These are phyloP conservation scores for Steatocranus sp. DNA, from an alignment of 2,797 vertebrate genomes.

Conservation along the genomic window DNA sequence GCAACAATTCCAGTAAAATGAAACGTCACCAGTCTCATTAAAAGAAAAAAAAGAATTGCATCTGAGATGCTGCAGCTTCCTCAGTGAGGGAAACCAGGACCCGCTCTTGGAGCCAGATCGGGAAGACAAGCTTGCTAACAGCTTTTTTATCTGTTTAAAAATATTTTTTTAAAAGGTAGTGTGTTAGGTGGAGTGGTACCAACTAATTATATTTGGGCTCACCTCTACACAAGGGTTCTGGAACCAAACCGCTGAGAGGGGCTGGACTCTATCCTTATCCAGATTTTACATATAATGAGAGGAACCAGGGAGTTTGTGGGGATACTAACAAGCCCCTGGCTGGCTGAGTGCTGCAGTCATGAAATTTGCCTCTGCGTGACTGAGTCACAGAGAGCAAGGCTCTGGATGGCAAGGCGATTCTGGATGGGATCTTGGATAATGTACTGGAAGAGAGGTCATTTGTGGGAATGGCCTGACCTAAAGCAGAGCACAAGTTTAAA, in stretches of 20 bases:
- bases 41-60: not conserved
- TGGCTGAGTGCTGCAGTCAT: not conserved
- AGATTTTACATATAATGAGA: not conserved
- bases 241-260: not conserved
- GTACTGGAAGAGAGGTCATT: not conserved
- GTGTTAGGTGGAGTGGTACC: not conserved
- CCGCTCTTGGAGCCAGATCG: not conserved
- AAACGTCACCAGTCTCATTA: not conserved
- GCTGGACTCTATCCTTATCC: not conserved
- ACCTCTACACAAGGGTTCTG: not conserved
- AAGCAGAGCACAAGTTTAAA: not conserved
- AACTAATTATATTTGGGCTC: not conserved
- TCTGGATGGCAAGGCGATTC: not conserved
- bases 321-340: not conserved
- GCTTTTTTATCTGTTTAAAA: not conserved
- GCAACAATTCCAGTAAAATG: slow-evolving; percentile 5
- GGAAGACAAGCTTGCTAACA: not conserved
- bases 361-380: not conserved
- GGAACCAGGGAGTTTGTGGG: not conserved
- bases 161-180: not conserved
- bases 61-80: not conserved
- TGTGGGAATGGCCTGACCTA: not conserved
- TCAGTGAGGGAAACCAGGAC: not conserved
- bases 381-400: not conserved
- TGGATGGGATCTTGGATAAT: not conserved